phyloP scores from a whole-genome alignment of 2,113 vertebrate species.

The Brevimyrus niger region DNA sequence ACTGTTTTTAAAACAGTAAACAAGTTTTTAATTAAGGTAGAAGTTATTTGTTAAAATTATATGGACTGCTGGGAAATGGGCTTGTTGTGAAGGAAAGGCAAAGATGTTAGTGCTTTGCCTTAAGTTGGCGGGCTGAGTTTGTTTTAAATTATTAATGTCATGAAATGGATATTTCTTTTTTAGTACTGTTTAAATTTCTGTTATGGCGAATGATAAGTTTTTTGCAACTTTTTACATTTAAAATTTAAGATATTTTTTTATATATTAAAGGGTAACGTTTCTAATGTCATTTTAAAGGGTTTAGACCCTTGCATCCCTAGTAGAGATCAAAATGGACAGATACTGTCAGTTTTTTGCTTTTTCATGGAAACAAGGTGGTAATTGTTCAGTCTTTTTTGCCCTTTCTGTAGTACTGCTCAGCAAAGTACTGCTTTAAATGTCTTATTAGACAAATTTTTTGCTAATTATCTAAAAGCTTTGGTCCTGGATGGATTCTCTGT shows the following conservation, averaged over 20 bases:
- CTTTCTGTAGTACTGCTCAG: background rate
- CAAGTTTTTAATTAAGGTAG: background rate
- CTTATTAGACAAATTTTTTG: background rate
- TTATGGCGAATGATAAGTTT: too few relatives aligned
- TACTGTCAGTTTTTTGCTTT: background rate
- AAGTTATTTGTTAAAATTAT: background rate
- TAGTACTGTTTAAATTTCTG: too few relatives aligned
- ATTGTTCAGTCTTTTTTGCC: background rate
- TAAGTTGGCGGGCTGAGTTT: too few relatives aligned
- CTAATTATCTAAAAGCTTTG: constrained; percentile 32
- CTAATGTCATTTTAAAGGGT: background rate
- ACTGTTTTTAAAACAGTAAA: too few relatives aligned
- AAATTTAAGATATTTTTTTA: background rate
- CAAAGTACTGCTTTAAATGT: background rate
- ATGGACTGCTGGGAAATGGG: background rate
- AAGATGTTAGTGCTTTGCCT: too few relatives aligned
- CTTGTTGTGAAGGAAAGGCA: too few relatives aligned
- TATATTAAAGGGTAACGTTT: background rate
- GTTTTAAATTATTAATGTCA: too few relatives aligned
- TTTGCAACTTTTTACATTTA: background rate
- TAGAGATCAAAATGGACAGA: background rate
- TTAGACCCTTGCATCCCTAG: background rate
- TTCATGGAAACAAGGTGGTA: background rate
- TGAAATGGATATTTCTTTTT: background rate
- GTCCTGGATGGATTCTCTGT: constrained; percentile 5